Conservation (phyloP, 2,888 invertebrate species). For the Phyllotreta cruciferae region DNA sequence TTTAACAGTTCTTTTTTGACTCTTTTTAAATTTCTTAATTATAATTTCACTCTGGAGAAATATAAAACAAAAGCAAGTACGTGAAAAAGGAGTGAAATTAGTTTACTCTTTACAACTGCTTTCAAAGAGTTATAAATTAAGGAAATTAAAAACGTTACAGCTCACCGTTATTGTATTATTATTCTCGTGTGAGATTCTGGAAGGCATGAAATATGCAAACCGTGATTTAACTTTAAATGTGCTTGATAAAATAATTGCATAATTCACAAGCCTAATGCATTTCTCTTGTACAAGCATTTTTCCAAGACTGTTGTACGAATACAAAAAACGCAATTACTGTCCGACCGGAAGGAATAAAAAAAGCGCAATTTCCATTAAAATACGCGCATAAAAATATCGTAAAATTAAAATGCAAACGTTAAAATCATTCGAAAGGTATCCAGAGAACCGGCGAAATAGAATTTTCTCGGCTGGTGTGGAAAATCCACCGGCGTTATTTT, state of each 20-base stretch:
- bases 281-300: constrained; percentile 31
- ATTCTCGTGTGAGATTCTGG: constrained; percentile 9
- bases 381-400: constrained; percentile 37
- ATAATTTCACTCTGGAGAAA: constrained; percentile 2
- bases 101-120: constrained; percentile 21
- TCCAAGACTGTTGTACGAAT: constrained; percentile 33
- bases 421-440: constrained; percentile 36
- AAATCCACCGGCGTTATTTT: constrained; percentile 46
- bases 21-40: constrained; percentile 7
- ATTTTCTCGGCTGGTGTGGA: constrained; percentile 37
- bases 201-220: constrained; percentile 24
- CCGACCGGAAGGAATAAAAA: constrained; percentile 20
- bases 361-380: constrained; percentile 34
- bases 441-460: constrained; percentile 37
- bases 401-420: constrained; percentile 41
- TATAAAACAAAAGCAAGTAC: constrained; percentile 20
- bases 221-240: constrained; percentile 22
- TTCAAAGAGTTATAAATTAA: constrained; percentile 25
- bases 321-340: constrained; percentile 26
- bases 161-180: constrained; percentile 22
- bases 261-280: constrained; percentile 34
- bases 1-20: not conserved
- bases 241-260: constrained; percentile 31
- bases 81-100: constrained; percentile 25
- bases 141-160: constrained; percentile 27